Evolutionary conservation across 2,113 vertebrate genomes (phyloP).

Genomic region (Progne subis): DNA sequence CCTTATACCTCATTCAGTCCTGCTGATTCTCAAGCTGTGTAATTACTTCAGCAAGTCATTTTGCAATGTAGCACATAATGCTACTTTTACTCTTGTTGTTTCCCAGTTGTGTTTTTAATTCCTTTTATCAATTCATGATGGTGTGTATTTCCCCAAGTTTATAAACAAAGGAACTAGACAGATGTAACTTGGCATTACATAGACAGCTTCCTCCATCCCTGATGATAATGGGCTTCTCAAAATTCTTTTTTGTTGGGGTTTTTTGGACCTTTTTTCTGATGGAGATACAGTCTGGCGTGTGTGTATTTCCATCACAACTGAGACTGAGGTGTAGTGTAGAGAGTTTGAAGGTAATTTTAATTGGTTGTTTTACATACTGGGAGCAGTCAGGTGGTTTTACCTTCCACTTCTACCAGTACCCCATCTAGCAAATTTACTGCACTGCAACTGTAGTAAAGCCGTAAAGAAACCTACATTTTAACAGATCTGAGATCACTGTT

Average conservation of each 20-base stretch:
- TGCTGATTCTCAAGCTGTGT: background rate
- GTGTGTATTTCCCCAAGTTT: background rate
- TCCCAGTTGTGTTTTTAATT: background rate
- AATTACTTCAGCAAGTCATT: background rate
- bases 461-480: background rate
- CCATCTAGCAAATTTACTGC: background rate
- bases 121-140: background rate
- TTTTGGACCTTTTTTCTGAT: background rate
- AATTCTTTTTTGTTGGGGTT: background rate
- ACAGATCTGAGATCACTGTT: background rate
- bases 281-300: background rate
- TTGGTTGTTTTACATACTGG: background rate
- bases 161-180: background rate
- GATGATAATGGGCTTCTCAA: background rate
- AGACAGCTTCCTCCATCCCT: background rate
- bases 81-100: background rate
- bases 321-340: background rate
- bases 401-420: background rate
- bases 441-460: background rate
- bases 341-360: background rate
- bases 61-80: background rate
- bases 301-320: background rate
- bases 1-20: background rate
- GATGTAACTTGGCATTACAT: background rate
- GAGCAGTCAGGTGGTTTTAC: background rate